Evolutionary conservation across 1,140 invertebrate genomes (phyloP).

Genomic region (Agrilus planipennis): DNA sequence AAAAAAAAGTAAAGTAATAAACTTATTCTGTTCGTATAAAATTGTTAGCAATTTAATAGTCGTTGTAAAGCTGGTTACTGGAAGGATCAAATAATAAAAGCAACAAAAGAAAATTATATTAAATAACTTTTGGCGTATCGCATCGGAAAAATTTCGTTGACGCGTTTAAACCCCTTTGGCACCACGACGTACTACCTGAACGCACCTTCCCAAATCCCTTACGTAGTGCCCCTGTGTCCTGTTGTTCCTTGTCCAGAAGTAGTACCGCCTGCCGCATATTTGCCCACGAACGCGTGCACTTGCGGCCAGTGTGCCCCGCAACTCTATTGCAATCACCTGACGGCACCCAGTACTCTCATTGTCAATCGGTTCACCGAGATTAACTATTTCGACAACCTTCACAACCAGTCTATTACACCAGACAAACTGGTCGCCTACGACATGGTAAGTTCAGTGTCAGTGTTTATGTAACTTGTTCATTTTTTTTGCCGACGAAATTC

Average conservation of each 20-base stretch:
- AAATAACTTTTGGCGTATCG: conserved; percentile 1
- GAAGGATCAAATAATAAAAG: no score
- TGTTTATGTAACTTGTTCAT: background rate
- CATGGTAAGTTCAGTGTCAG: conserved; percentile 23
- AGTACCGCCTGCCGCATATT: conserved; percentile 14
- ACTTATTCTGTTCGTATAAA: no score
- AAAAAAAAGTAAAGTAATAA: no score
- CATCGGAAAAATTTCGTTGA: conserved; percentile 13
- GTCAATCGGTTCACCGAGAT: conserved; percentile 35
- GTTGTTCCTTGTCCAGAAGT: conserved; percentile 28
- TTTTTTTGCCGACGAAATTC: background rate
- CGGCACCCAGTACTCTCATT: conserved; percentile 30
- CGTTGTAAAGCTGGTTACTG: no score
- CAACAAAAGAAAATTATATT: no score
- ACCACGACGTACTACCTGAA: conserved; percentile 35
- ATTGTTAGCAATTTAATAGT: no score
- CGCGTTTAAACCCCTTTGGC: conserved; percentile 14
- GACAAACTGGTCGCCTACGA: conserved; percentile 28
- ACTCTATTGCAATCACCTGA: conserved; percentile 26
- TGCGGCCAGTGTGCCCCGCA: conserved; percentile 33
- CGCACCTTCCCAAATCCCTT: conserved; percentile 32
- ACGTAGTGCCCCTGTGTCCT: conserved; percentile 33
- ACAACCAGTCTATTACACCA: conserved; percentile 18
- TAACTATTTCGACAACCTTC: conserved; percentile 33
- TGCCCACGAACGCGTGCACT: conserved; percentile 20